These are phyloP conservation scores for Trachelus stipa DNA, from an alignment of 2,888 invertebrate genomes.

Conservation along the genomic window DNA sequence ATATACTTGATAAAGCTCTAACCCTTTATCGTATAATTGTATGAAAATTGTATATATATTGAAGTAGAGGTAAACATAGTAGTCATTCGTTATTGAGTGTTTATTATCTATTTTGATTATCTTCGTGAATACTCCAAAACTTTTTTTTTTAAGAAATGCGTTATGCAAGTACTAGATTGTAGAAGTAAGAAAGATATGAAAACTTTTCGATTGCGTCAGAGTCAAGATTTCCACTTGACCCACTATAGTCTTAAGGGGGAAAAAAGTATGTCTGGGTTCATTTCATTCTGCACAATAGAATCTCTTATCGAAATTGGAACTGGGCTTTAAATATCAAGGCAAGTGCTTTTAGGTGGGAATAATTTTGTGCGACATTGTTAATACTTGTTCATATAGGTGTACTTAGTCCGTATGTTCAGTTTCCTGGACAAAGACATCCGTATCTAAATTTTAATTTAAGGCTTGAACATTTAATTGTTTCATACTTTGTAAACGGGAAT, in stretches of 20 bases:
- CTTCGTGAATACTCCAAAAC: neutral
- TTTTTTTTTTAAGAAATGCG: no score
- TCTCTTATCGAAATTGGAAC: neutral
- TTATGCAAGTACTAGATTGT: neutral
- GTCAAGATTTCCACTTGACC: neutral
- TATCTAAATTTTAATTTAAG: conserved; percentile 38
- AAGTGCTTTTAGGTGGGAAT: neutral
- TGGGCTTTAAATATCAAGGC: neutral
- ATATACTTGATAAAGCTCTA: neutral
- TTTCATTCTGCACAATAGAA: neutral
- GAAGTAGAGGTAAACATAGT: neutral
- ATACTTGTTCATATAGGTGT: neutral
- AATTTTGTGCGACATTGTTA: neutral
- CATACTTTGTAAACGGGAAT: neutral
- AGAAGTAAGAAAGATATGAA: neutral
- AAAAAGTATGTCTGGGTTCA: neutral
- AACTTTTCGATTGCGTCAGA: neutral
- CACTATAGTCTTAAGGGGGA: neutral
- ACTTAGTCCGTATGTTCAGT: neutral
- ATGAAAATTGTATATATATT: no score
- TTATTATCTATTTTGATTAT: neutral
- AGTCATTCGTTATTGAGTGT: neutral
- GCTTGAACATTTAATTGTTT: conserved; percentile 31
- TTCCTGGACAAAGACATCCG: neutral
- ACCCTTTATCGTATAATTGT: neutral